These are phyloP conservation scores for Ophiodon elongatus DNA, from an alignment of 2,113 vertebrate species.

Conservation along the genomic window DNA sequence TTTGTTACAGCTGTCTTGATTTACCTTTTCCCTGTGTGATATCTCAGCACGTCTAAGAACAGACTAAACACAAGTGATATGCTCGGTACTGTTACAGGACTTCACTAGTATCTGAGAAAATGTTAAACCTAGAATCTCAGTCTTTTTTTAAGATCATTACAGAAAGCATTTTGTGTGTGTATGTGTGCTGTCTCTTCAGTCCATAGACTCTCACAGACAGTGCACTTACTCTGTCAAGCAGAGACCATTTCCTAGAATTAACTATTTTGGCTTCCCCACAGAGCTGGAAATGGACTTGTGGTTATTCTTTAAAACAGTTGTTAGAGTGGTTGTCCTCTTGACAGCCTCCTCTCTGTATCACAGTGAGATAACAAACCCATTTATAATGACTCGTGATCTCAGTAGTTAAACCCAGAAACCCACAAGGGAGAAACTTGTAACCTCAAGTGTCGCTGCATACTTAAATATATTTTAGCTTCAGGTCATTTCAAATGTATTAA, in stretches of 20 bases:
- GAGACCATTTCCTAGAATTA: slow-evolving; percentile 64
- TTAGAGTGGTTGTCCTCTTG: slow-evolving; percentile 52
- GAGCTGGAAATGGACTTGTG: slow-evolving; percentile 66
- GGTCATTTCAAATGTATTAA: slow-evolving; percentile 30
- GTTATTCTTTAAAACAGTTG: slow-evolving; percentile 60
- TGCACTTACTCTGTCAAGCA: slow-evolving; percentile 36
- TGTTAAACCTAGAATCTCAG: slow-evolving; percentile 41
- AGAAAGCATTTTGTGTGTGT: slow-evolving; percentile 33
- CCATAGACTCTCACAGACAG: slow-evolving; percentile 5
- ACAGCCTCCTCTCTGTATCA: slow-evolving; percentile 48
- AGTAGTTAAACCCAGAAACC: slow-evolving; percentile 45
- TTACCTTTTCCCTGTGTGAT: slow-evolving; percentile 65
- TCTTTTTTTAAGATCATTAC: slow-evolving; percentile 45
- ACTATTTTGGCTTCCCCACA: slow-evolving; percentile 57
- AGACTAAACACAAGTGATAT: slow-evolving; percentile 72
- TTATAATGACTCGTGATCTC: slow-evolving; percentile 48
- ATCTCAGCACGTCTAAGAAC: slow-evolving; percentile 59
- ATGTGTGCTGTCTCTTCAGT: neutral
- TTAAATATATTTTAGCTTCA: slow-evolving; percentile 30
- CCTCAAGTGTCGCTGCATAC: slow-evolving; percentile 9
- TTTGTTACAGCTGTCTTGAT: slow-evolving; percentile 65
- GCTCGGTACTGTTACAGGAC: slow-evolving; percentile 20
- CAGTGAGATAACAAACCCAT: slow-evolving; percentile 60
- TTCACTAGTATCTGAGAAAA: slow-evolving; percentile 38
- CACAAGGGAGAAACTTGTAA: slow-evolving; percentile 36